A percentile compares a stretch with the other conserved stretches of the same genome.
Evolutionary conservation across 2,888 invertebrate species (phyloP).

Genomic region (Macropis europaea): DNA sequence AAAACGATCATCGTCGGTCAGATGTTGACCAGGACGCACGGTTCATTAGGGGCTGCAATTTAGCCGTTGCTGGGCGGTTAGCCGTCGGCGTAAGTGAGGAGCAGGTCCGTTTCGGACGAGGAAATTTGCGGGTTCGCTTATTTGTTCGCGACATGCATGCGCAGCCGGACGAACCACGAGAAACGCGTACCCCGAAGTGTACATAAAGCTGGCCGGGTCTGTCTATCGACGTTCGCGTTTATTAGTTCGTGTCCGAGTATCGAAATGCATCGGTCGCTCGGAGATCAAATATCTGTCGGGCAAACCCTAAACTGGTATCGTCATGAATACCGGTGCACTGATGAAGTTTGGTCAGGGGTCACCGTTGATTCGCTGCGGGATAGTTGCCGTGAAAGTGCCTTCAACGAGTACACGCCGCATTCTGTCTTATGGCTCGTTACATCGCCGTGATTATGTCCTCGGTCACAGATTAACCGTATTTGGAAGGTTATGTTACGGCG

Average conservation of each 20-base stretch:
- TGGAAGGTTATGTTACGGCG: neutral
- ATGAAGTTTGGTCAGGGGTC: constrained; percentile 46
- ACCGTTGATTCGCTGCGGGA: constrained; percentile 35
- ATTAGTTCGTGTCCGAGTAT: constrained; percentile 55
- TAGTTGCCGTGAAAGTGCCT: constrained; percentile 25
- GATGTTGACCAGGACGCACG: neutral
- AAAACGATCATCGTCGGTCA: neutral
- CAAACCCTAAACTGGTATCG: constrained; percentile 39
- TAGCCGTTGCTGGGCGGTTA: neutral
- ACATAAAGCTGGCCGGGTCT: neutral
- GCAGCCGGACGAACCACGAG: neutral
- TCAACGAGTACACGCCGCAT: constrained; percentile 27
- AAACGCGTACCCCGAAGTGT: neutral
- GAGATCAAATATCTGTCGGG: constrained; percentile 59
- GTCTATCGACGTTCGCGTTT: constrained; percentile 41
- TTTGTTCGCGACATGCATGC: constrained; percentile 34
- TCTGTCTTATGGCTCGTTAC: constrained; percentile 42
- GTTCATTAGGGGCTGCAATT: constrained; percentile 29
- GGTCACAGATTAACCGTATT: constrained; percentile 8
- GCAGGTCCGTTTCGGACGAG: constrained; percentile 20
- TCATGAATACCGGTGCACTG: constrained; percentile 38
- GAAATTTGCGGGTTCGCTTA: constrained; percentile 50
- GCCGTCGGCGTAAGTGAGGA: neutral
- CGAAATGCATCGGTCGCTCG: constrained; percentile 3
- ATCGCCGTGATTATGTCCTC: constrained; percentile 39